These are phyloP conservation scores for Popillia japonica DNA, from an alignment of 1,140 invertebrate species.

Conservation along the genomic window DNA sequence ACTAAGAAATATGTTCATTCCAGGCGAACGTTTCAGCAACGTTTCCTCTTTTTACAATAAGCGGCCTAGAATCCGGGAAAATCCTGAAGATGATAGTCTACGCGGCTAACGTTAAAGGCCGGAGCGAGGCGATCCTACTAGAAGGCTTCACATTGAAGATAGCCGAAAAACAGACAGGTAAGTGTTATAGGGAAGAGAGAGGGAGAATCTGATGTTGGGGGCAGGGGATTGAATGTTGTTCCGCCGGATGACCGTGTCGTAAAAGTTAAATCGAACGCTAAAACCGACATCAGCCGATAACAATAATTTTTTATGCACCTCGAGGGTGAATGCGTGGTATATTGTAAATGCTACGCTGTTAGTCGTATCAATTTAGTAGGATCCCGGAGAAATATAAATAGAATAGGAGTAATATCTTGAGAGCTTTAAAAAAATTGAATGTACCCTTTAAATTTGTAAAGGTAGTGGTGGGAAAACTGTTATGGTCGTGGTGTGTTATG, in stretches of 20 bases:
- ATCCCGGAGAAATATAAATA: too few relatives aligned
- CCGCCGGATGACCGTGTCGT: neutral
- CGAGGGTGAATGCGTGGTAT: too few relatives aligned
- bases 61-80: constrained; percentile 73
- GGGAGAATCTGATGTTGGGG: neutral
- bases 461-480: too few relatives aligned
- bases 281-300: neutral
- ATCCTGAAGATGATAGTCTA: constrained; percentile 73
- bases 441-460: too few relatives aligned
- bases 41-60: constrained; percentile 72
- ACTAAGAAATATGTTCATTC: neutral
- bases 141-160: constrained; percentile 76
- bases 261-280: neutral
- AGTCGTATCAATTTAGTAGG: too few relatives aligned
- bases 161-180: constrained; percentile 83
- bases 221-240: too few relatives aligned
- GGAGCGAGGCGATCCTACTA: constrained; percentile 66
- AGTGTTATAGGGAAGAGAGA: constrained; percentile 43
- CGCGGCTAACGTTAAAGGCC: constrained; percentile 70
- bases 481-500: too few relatives aligned
- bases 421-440: too few relatives aligned
- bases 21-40: constrained; percentile 71
- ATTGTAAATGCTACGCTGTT: too few relatives aligned
- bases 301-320: neutral
- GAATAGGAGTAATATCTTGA: too few relatives aligned